Base-by-base conservation (phyloP, 2,113 vertebrate species). In the Tachysurus fulvidraco region DNA sequence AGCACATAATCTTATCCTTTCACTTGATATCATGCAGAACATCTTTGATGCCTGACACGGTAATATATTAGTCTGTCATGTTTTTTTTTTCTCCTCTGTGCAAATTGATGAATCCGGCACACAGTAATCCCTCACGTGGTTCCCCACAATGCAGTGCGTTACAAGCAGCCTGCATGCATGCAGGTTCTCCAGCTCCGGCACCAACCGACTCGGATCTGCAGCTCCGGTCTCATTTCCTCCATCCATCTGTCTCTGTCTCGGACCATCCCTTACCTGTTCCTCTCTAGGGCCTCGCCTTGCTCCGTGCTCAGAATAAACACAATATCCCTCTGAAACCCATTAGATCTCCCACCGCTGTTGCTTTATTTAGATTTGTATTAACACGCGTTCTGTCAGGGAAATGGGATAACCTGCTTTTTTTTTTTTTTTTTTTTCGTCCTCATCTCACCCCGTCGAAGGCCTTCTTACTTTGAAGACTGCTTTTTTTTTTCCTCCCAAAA, bases 41-140 rank as follows among this genome's bases (percentile, higher is more conserved):
- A n/a, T 89, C 79, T 81, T 82, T 88, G 85, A 91, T 87, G 85
- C 90, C 79, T 89, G 91, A 91, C 90, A 92, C 73, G 69, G 74
- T 92, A 92, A 93, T 93, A 86, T 92, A 93, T 92, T 91, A 91
- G 89, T 91, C 90, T 92, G 89, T 93, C 93, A 19, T 59, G 46
- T 76, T 83, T 44, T 81, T 62, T 60, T 44, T 46, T 46, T 59
- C 46, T 11, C 92, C 88, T 89, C 62, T 84, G 90, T 90, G 89
- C 88, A 88, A 88, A 89, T 91, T 93, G 91, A 94, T 93, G 89
- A 90, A 93, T 94, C 93, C 89, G 83, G 84, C 60, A 69, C 30
- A 83, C 83, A 77, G 85, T 92, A 89, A 92, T 92, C 91, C 89
- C 86, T 90, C 86, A 92, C 85, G 62, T 77, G 57, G 64, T 74